phyloP scores from a whole-genome alignment of 2,797 vertebrate genomes.

The Prionace glauca region DNA sequence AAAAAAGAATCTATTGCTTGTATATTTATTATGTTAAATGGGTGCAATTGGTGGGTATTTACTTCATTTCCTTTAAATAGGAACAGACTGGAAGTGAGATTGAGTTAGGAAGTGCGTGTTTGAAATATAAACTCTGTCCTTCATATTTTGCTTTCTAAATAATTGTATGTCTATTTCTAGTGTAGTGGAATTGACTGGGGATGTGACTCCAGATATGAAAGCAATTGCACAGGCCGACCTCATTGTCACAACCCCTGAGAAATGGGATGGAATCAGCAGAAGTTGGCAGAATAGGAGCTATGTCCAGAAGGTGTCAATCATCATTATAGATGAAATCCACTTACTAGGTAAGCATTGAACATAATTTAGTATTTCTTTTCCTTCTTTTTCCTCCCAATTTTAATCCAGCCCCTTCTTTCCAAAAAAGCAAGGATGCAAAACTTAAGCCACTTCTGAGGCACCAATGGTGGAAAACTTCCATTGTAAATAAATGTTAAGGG shows the following conservation, averaged over 20 bases:
- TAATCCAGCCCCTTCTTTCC: not conserved
- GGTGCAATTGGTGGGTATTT: not conserved
- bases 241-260: constrained; percentile 96
- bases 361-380: not conserved
- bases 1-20: not conserved
- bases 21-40: not conserved
- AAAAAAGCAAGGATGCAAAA: not conserved
- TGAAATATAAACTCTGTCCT: not conserved
- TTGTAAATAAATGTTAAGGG: not conserved
- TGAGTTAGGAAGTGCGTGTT: not conserved
- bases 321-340: constrained; percentile 98
- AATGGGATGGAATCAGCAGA: constrained; percentile 94
- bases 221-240: constrained; percentile 87
- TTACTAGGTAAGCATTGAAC: constrained; percentile 70
- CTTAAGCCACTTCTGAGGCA: not conserved
- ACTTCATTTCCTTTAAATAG: not conserved
- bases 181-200: constrained; percentile 91
- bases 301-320: constrained; percentile 90
- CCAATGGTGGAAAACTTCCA: too few relatives aligned
- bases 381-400: not conserved
- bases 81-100: not conserved
- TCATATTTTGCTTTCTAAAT: not conserved
- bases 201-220: constrained; percentile 91
- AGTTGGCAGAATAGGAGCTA: constrained; percentile 98
- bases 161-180: constrained; percentile 51